Evolutionary conservation across 2,797 vertebrate genomes (phyloP).

Genomic region (Aldrovandia affinis): DNA sequence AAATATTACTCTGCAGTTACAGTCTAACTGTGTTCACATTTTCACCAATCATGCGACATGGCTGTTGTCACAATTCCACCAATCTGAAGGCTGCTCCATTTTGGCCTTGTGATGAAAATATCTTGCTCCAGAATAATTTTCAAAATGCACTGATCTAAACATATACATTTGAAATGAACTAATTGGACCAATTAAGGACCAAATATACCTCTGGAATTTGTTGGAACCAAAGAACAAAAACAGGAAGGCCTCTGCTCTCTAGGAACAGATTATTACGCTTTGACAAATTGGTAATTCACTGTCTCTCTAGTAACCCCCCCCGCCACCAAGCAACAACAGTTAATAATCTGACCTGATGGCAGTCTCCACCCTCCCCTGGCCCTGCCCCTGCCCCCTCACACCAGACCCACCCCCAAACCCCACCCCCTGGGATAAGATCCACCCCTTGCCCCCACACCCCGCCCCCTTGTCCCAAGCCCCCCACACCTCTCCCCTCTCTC

Average conservation of each 20-base stretch:
- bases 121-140: too few species aligned
- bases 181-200: neutral
- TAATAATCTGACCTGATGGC: neutral
- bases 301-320: neutral
- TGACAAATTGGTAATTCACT: too few species aligned
- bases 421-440: too few species aligned
- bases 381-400: neutral
- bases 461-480: conserved; percentile 15
- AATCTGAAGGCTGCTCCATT: too few species aligned
- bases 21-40: neutral
- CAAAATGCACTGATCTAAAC: too few species aligned
- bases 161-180: too few species aligned
- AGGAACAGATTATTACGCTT: neutral
- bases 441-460: too few species aligned
- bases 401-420: too few species aligned
- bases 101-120: too few species aligned
- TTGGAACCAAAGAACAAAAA: neutral
- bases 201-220: neutral
- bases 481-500: conserved; percentile 35
- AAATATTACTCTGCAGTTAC: neutral
- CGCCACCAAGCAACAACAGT: neutral
- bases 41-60: neutral
- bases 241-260: neutral
- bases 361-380: neutral
- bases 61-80: neutral